These are phyloP conservation scores for Eumeta japonica DNA, from an alignment of 1,140 invertebrate genomes.

Conservation along the genomic window DNA sequence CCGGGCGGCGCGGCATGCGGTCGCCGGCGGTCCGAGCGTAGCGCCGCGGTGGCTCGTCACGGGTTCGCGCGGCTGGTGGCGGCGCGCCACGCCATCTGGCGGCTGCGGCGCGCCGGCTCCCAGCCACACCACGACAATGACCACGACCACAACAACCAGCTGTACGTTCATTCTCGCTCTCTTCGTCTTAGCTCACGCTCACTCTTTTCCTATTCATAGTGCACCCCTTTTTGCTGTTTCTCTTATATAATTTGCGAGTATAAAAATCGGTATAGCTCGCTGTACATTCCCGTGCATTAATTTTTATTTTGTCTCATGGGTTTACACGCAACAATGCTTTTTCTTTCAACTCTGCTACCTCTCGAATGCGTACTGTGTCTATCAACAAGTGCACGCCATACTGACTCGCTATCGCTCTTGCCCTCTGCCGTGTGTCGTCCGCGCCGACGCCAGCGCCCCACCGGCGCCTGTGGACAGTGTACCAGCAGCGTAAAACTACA, in stretches of 20 bases:
- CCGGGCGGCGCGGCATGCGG: slow-evolving; percentile 33
- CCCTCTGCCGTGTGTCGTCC: too few relatives aligned
- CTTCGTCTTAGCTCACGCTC: too few relatives aligned
- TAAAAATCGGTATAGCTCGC: slow-evolving; percentile 7
- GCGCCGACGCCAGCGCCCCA: too few relatives aligned
- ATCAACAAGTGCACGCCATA: too few relatives aligned
- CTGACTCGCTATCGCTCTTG: too few relatives aligned
- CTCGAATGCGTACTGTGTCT: too few relatives aligned
- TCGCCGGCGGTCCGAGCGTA: slow-evolving; percentile 33
- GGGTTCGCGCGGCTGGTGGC: slow-evolving; percentile 65
- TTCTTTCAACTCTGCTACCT: not conserved
- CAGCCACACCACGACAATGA: slow-evolving; percentile 57
- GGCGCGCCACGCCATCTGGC: slow-evolving; percentile 66
- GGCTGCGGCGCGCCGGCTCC: slow-evolving; percentile 61
- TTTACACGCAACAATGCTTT: too few relatives aligned
- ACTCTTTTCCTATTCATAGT: slow-evolving; percentile 30
- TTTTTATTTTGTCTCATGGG: not conserved
- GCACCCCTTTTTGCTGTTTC: slow-evolving; percentile 28
- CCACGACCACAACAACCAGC: slow-evolving; percentile 59
- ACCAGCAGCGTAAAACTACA: too few relatives aligned
- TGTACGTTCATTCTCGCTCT: slow-evolving; percentile 54
- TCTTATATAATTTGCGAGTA: slow-evolving; percentile 12
- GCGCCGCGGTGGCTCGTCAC: slow-evolving; percentile 61
- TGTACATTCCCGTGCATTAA: too few relatives aligned
- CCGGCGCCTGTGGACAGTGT: too few relatives aligned